Base-by-base conservation (phyloP, 1,140 invertebrate genomes). In the Atta colombica region DNA sequence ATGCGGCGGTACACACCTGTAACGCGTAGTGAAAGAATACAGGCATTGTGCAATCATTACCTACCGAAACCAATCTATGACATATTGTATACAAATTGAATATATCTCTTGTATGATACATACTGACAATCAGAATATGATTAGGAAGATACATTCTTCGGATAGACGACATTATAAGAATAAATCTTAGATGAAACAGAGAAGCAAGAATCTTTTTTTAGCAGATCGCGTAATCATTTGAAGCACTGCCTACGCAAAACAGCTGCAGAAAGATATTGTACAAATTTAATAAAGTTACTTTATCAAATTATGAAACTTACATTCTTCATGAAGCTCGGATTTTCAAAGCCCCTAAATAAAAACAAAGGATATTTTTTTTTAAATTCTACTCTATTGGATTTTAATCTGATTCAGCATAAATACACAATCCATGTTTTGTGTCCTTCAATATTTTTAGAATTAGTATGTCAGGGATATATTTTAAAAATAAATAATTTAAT, bases 1-100 rank as follows among this genome's bases (percentile, higher is more conserved):
- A 96, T 98, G 94, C 95, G 96, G 55, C 97, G 97, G 92, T 98
- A 98, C 94, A 98, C 97, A 0, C 97, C 98, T 1, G 97, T 98
- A 1, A 97, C 97, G 0, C 96, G 96, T 39, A 94, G 96, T 53
- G 98, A 98, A 94, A 97, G 97, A 93, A 93, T 98, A 61, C 97
- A 98, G 94, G 97, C 97, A 71, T 96, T 98, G 65, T 96, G 98
- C 35, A 97, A 97, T 68, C 97, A 98, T 91, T 97, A 98, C 94
- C 96, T 98, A 89, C 97, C 98, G 7, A 96, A 96, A 88, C 96
- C 97, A n/a, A 95, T 98, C 77, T 98, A 97, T 92, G 97, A 97
- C 88, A 96, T 96, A 86, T 90, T 98, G 28, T 97, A 97, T 91
- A 91, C 95, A 18, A 96, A 96, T 81, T 94, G 86, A 93, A 63